These are phyloP conservation scores for Plemyria rubiginata DNA, from an alignment of 2,888 invertebrate species.

Conservation along the genomic window DNA sequence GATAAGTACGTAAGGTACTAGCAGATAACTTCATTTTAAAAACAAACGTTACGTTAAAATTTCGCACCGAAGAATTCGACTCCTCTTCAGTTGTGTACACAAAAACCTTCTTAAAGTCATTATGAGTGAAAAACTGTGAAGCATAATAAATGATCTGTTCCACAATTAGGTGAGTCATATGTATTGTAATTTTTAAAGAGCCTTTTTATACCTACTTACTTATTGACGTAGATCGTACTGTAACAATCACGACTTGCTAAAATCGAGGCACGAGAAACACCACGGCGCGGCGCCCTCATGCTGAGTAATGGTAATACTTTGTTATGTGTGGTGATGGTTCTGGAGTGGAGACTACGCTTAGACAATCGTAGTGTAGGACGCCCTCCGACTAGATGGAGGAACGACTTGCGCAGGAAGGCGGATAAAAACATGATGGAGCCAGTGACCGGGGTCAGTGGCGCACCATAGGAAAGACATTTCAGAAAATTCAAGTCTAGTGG, in stretches of 20 bases:
- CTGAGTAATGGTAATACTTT: too few relatives aligned
- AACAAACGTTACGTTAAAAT: neutral
- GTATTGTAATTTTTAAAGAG: slow-evolving; percentile 1
- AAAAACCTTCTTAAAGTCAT: neutral
- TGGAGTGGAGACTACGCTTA: too few relatives aligned
- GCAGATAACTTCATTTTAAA: too few relatives aligned
- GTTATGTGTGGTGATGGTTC: too few relatives aligned
- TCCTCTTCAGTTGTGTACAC: neutral
- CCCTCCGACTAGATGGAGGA: too few relatives aligned
- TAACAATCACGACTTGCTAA: slow-evolving; percentile 27
- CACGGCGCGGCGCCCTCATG: slow-evolving; percentile 23
- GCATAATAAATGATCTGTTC: slow-evolving; percentile 1
- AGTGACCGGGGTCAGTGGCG: too few relatives aligned
- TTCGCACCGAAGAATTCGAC: neutral
- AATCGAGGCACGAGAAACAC: slow-evolving; percentile 37
- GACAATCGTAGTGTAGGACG: too few relatives aligned
- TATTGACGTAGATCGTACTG: slow-evolving; percentile 12
- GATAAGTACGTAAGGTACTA: too few relatives aligned
- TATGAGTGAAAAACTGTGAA: neutral
- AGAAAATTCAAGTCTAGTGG: too few relatives aligned
- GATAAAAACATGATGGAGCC: too few relatives aligned
- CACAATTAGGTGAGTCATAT: slow-evolving; percentile 6
- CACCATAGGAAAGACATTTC: too few relatives aligned
- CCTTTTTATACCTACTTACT: neutral
- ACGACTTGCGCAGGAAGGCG: too few relatives aligned